Evolutionary conservation across 2,888 invertebrate species (phyloP).

Genomic region (Phaedon cochleariae): DNA sequence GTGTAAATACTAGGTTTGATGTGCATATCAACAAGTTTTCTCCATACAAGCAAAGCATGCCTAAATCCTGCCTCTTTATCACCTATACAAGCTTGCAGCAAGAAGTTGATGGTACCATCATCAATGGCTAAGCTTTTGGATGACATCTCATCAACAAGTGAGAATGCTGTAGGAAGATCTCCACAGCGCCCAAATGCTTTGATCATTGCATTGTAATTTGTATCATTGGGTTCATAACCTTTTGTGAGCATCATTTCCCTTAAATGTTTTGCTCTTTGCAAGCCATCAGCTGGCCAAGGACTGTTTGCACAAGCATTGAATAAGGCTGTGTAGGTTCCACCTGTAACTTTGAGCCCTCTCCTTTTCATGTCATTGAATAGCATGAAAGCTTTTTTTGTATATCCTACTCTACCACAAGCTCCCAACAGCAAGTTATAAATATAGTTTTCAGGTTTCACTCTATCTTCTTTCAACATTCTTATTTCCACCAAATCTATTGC

Average conservation of each 20-base stretch:
- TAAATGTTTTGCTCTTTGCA: conserved; percentile 73
- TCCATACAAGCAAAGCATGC: conserved; percentile 86
- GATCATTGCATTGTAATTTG: conserved; percentile 88
- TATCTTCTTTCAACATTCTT: conserved; percentile 79
- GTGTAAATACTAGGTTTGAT: conserved; percentile 76
- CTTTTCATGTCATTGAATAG: conserved; percentile 86
- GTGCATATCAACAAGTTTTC: conserved; percentile 74
- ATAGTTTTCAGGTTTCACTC: conserved; percentile 79
- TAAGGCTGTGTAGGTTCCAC: conserved; percentile 82
- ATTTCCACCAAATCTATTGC: conserved; percentile 82
- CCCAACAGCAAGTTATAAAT: conserved; percentile 86
- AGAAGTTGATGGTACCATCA: conserved; percentile 77
- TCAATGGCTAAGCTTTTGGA: conserved; percentile 69
- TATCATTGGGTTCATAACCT: conserved; percentile 73
- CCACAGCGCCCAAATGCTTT: conserved; percentile 90
- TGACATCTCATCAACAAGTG: conserved; percentile 85
- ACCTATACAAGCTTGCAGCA: conserved; percentile 84
- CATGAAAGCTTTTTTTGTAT: conserved; percentile 85
- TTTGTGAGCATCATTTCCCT: conserved; percentile 75
- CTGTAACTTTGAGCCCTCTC: conserved; percentile 72
- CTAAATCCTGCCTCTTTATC: conserved; percentile 83
- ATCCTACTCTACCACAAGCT: conserved; percentile 84
- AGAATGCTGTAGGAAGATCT: conserved; percentile 79
- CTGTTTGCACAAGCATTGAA: conserved; percentile 90
- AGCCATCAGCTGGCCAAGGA: conserved; percentile 72